Conservation (phyloP, 2,113 vertebrate genomes). For the Sinocyclocheilus anophthalmus region DNA sequence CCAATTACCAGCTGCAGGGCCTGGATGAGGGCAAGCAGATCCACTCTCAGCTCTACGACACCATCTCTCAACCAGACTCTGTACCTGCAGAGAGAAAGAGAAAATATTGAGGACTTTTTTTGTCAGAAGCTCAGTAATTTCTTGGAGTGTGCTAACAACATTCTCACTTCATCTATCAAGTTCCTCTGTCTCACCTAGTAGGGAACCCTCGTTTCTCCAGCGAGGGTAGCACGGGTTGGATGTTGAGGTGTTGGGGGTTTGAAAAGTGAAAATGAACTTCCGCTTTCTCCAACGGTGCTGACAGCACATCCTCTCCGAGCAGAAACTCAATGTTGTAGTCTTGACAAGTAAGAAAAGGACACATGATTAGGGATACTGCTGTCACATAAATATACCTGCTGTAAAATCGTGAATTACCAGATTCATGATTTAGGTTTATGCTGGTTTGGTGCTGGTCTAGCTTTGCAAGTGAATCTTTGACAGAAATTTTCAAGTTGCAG, state of each 20-base stretch:
- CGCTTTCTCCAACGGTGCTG: conserved; percentile 59
- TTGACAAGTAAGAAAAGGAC: conserved; percentile 53
- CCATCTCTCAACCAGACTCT: conserved; percentile 55
- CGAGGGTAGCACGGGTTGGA: conserved; percentile 70
- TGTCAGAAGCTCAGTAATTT: neutral
- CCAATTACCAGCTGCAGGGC: conserved; percentile 63
- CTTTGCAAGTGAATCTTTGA: neutral
- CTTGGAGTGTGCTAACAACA: neutral
- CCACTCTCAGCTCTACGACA: conserved; percentile 70
- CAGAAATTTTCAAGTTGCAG: neutral
- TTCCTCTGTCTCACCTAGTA: conserved; percentile 66
- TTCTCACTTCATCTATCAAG: neutral
- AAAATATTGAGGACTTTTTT: neutral
- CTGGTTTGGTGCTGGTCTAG: neutral
- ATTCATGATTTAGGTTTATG: neutral
- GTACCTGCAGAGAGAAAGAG: conserved; percentile 66
- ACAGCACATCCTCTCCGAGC: conserved; percentile 69
- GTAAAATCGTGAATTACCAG: neutral
- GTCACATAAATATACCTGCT: neutral
- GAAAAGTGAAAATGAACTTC: conserved; percentile 78
- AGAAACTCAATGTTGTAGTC: conserved; percentile 72
- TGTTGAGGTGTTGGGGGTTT: conserved; percentile 68
- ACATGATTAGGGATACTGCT: neutral
- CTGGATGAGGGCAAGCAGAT: conserved; percentile 74
- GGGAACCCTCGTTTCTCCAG: conserved; percentile 68